Evolutionary conservation across 1,140 invertebrate species (phyloP).

Genomic region (Plodia interpunctella): DNA sequence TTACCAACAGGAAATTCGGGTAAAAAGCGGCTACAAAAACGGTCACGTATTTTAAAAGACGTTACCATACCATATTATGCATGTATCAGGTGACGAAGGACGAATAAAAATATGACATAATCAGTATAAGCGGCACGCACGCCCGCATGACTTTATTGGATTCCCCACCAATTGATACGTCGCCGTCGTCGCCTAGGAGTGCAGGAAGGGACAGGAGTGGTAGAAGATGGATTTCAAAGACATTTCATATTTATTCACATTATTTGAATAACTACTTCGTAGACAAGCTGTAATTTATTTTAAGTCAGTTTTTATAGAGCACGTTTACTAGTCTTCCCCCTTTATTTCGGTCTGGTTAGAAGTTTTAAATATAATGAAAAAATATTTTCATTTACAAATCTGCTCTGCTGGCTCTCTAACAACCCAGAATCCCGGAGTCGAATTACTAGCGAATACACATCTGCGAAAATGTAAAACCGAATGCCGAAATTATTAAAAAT

Average conservation of each 20-base stretch:
- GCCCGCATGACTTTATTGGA: conserved; percentile 53
- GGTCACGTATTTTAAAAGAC: conserved; percentile 20
- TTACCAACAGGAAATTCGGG: neutral
- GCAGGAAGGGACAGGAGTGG: conserved; percentile 47
- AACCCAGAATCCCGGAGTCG: no score
- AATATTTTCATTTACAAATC: no score
- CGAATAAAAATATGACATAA: conserved; percentile 41
- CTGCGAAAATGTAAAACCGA: no score
- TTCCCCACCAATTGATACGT: conserved; percentile 51
- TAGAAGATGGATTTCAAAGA: conserved; percentile 22
- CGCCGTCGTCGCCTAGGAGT: conserved; percentile 33
- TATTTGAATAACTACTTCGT: neutral
- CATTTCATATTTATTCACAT: conserved; percentile 11
- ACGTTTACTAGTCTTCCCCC: no score
- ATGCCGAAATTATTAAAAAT: no score
- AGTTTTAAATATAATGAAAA: no score
- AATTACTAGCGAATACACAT: no score
- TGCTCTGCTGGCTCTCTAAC: no score
- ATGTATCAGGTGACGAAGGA: conserved; percentile 32
- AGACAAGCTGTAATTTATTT: no score
- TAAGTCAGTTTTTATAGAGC: no score
- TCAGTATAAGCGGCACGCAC: conserved; percentile 25
- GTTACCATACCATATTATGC: conserved; percentile 28
- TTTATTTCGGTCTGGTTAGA: no score
- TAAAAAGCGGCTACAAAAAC: neutral